These are phyloP conservation scores for Polymixis lichenea DNA, from an alignment of 2,888 invertebrate species.

Conservation along the genomic window DNA sequence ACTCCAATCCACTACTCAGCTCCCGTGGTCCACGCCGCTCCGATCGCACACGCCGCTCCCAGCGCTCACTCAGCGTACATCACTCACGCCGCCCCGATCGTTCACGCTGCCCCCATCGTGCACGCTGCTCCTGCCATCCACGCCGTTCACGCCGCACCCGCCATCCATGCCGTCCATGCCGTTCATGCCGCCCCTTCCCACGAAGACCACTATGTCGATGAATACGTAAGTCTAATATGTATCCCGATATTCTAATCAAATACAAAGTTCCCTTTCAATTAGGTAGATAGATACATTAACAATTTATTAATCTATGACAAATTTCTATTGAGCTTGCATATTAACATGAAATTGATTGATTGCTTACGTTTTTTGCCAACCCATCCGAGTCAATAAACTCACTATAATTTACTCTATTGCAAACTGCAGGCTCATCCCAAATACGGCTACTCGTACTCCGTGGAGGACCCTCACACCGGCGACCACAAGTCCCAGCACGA, in stretches of 20 bases:
- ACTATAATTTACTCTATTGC: slow-evolving; percentile 4
- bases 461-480: slow-evolving; percentile 91
- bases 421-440: slow-evolving; percentile 85
- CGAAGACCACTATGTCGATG: slow-evolving; percentile 86
- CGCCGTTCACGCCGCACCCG: slow-evolving; percentile 11
- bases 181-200: slow-evolving; percentile 69
- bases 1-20: slow-evolving; percentile 80
- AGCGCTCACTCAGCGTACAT: slow-evolving; percentile 63
- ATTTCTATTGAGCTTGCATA: slow-evolving; percentile 21
- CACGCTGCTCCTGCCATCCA: slow-evolving; percentile 65
- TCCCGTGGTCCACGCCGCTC: slow-evolving; percentile 68
- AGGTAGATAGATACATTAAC: not conserved
- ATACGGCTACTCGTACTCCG: slow-evolving; percentile 90
- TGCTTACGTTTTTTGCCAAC: slow-evolving; percentile 39
- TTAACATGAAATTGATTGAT: slow-evolving; percentile 50
- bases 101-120: slow-evolving; percentile 61
- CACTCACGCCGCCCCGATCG: slow-evolving; percentile 61
- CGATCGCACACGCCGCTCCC: slow-evolving; percentile 61
- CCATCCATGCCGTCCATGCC: slow-evolving; percentile 38
- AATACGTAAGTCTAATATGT: slow-evolving; percentile 80
- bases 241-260: slow-evolving; percentile 7
- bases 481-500: slow-evolving; percentile 91
- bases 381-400: not conserved
- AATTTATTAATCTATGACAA: slow-evolving; percentile 27
- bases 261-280: slow-evolving; percentile 12